A percentile compares a stretch with the other conserved stretches of the same genome.
These are phyloP conservation scores for Thryonomys swinderianus DNA, from an alignment of 2,113 vertebrate genomes.

Conservation along the genomic window DNA sequence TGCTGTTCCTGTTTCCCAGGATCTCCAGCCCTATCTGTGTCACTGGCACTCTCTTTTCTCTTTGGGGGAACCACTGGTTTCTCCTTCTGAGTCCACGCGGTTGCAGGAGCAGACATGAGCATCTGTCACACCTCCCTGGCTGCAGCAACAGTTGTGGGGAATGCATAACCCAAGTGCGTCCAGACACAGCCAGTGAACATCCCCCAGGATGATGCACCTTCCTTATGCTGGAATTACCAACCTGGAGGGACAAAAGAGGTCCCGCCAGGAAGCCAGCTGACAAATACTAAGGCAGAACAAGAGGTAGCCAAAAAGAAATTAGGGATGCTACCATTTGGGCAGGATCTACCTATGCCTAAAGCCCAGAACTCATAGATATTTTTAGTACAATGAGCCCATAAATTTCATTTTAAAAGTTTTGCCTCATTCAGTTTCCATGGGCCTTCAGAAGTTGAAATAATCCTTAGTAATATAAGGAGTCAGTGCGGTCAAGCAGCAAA, in stretches of 20 bases:
- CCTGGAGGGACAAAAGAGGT: background rate
- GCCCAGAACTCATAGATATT: background rate
- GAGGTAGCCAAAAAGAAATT: background rate
- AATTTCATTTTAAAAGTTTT: background rate
- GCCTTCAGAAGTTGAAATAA: background rate
- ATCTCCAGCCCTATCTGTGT: background rate
- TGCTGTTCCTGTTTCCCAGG: background rate
- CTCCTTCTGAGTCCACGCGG: background rate
- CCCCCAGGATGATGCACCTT: background rate
- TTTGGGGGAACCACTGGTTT: background rate
- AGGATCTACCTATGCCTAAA: conserved; percentile 6
- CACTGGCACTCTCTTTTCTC: background rate
- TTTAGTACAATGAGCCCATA: background rate
- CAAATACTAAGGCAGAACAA: background rate
- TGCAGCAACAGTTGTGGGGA: background rate
- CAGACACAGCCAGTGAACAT: background rate
- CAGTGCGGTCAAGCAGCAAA: background rate
- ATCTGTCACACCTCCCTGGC: background rate
- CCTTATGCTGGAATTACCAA: background rate
- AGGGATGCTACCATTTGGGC: background rate
- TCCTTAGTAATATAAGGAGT: background rate
- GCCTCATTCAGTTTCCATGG: background rate
- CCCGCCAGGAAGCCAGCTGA: background rate
- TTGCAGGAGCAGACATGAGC: background rate
- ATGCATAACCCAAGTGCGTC: too few species aligned